phyloP scores from a whole-genome alignment of 1,140 invertebrate genomes.

The Drosophila carrolli region DNA sequence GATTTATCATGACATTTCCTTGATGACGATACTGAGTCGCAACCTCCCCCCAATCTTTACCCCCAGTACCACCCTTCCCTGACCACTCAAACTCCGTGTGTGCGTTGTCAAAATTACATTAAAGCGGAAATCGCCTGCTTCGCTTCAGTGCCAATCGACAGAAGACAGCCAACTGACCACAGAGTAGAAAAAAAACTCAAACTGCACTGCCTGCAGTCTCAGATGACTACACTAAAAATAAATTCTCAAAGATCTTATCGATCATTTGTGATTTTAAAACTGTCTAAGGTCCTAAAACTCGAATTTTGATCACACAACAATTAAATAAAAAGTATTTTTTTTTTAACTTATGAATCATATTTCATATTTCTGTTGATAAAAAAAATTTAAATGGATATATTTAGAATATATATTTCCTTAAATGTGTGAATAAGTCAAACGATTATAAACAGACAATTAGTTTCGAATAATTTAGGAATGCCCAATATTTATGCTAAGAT shows the following conservation, averaged over 20 bases:
- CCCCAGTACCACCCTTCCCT: background rate
- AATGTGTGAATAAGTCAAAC: too few relatives aligned
- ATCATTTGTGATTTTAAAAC: too few relatives aligned
- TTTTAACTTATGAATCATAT: too few relatives aligned
- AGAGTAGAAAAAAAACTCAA: conserved; percentile 13
- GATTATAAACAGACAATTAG: too few relatives aligned
- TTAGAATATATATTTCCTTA: too few relatives aligned
- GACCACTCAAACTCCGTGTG: conserved; percentile 18
- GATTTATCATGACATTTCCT: conserved; percentile 75
- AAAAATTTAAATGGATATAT: too few relatives aligned
- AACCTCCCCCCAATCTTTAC: background rate
- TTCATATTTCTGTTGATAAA: too few relatives aligned
- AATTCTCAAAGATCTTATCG: background rate
- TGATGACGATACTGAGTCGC: conserved; percentile 34
- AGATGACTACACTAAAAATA: conserved; percentile 21
- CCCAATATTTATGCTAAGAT: too few relatives aligned
- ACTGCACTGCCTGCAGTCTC: conserved; percentile 34
- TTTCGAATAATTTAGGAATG: too few relatives aligned
- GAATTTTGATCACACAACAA: too few relatives aligned
- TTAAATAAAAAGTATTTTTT: too few relatives aligned
- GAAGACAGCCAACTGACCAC: conserved; percentile 40
- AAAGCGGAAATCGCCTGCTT: conserved; percentile 71
- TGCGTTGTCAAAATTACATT: conserved; percentile 80
- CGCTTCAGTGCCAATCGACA: conserved; percentile 66
- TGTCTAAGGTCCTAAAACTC: too few relatives aligned